These are phyloP conservation scores for Abscondita cerata DNA, from an alignment of 2,888 invertebrate species.

Conservation along the genomic window DNA sequence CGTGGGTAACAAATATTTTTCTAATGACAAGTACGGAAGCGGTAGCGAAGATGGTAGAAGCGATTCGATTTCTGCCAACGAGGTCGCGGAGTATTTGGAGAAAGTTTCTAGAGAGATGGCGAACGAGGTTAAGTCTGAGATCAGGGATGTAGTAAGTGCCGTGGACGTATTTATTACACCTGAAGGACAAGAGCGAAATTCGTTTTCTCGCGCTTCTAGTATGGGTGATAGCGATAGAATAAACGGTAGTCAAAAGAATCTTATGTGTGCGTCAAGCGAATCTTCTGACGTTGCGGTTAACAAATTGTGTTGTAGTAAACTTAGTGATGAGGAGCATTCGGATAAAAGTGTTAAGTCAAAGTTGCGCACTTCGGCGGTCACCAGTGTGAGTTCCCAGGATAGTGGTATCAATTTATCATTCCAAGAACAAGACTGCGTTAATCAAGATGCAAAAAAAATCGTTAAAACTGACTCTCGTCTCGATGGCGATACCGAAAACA, in stretches of 20 bases:
- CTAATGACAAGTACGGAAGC: conserved; percentile 57
- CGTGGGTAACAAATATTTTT: conserved; percentile 48
- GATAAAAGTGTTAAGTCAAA: conserved; percentile 62
- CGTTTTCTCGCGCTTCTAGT: conserved; percentile 52
- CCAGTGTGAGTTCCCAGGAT: conserved; percentile 77
- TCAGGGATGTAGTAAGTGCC: conserved; percentile 74
- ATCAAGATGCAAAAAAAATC: conserved; percentile 44
- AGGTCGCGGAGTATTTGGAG: conserved; percentile 79
- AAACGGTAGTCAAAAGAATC: conserved; percentile 34
- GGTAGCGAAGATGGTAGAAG: conserved; percentile 68
- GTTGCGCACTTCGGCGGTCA: conserved; percentile 70
- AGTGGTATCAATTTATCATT: conserved; percentile 80
- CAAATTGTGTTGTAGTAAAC: conserved; percentile 64
- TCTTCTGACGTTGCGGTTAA: conserved; percentile 47
- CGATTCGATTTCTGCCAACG: conserved; percentile 76
- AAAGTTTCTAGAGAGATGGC: conserved; percentile 81
- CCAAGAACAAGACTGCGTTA: conserved; percentile 66
- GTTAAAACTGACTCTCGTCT: conserved; percentile 44
- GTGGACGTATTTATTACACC: conserved; percentile 67
- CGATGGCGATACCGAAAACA: neutral
- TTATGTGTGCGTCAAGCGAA: conserved; percentile 54
- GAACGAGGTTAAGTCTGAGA: conserved; percentile 79
- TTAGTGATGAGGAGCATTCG: conserved; percentile 65
- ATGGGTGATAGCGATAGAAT: conserved; percentile 48
- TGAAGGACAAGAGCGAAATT: conserved; percentile 50